Evolutionary conservation across 2,797 vertebrate species (phyloP), one percentile per base, ranked within the genome.

Genomic region (Acropternis orthonyx): DNA sequence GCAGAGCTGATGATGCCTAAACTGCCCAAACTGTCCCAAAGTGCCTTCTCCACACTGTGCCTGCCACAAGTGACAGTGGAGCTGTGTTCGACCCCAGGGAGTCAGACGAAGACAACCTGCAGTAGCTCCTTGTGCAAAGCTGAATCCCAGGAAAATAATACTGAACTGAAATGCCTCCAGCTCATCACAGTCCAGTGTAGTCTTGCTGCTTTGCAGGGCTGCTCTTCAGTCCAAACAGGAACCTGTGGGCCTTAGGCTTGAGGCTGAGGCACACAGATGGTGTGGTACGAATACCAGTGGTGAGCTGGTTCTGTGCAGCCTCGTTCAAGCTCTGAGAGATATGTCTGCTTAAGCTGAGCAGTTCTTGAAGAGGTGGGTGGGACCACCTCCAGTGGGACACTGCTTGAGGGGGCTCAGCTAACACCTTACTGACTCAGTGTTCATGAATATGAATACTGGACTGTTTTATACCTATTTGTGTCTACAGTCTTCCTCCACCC

Each of bases 221-320:
- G 27, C 2, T 1, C 28, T 74, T 71, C 39, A 74, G 36, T 14
- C 30, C 28, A 11, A 39, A 37, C 0, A 7, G 15, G 73, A 77
- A 8, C 8, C 48, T 23, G n/a, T 0, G 2, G 43, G 17, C 61
- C 74, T 61, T 67, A 44, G 14, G 23, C 22, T 34, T 2, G 36
- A 37, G 26, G 56, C 26, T 24, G 44, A 52, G 48, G 9, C 43
- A 9, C 0, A 1, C 20, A 56, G n/a, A 10, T 37, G 34, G 66
- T 28, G 27, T 14, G 7, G 46, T 3, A 8, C 0, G 3, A n/a
- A 18, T 28, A 11, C 17, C 12, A 13, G 3, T 0, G 4, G 7
- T 4, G 34, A 80, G 32, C 28, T 63, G 49, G 10, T 14, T 41
- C 46, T 34, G 14, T 34, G 30, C 32, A 79, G 51, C 55, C 28